Conservation (phyloP, 2,888 invertebrate species). For the Hesperia comma region DNA sequence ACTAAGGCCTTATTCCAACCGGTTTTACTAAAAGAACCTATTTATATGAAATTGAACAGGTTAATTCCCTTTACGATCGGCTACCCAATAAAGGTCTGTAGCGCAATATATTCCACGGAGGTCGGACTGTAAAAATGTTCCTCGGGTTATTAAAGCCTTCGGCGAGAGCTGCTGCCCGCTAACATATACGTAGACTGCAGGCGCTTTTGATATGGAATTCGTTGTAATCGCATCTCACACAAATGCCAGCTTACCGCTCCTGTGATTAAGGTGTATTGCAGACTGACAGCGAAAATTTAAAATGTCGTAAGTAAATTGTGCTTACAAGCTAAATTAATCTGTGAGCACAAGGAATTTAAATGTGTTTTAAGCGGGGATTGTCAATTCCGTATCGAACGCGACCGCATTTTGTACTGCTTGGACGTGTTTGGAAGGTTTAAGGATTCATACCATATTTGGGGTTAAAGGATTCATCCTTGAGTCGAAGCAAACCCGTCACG, state of each 20-base stretch:
- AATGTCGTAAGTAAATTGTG: too few species aligned
- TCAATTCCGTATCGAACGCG: too few species aligned
- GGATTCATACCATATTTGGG: neutral
- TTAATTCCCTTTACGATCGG: constrained; percentile 54
- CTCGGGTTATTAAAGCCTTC: constrained; percentile 25
- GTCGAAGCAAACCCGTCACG: too few species aligned
- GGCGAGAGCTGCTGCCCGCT: constrained; percentile 4
- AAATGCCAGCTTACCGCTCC: too few species aligned
- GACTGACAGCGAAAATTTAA: too few species aligned
- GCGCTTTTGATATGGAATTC: too few species aligned
- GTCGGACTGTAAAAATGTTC: constrained; percentile 32
- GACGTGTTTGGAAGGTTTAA: neutral
- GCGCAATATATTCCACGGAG: constrained; percentile 50
- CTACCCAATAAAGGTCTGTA: constrained; percentile 55
- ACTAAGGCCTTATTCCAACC: constrained; percentile 12
- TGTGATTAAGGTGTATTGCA: too few species aligned
- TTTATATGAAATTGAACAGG: constrained; percentile 39
- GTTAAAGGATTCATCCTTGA: neutral
- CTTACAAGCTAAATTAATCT: too few species aligned
- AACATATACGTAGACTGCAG: too few species aligned
- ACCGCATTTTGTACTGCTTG: neutral
- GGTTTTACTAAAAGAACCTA: constrained; percentile 35
- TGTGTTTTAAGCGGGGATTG: too few species aligned
- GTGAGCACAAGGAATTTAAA: too few species aligned
- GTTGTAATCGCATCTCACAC: too few species aligned